Evolutionary conservation across 2,888 invertebrate genomes (phyloP), one percentile per base, ranked within the genome.

Genomic region (Campoplex capitator): DNA sequence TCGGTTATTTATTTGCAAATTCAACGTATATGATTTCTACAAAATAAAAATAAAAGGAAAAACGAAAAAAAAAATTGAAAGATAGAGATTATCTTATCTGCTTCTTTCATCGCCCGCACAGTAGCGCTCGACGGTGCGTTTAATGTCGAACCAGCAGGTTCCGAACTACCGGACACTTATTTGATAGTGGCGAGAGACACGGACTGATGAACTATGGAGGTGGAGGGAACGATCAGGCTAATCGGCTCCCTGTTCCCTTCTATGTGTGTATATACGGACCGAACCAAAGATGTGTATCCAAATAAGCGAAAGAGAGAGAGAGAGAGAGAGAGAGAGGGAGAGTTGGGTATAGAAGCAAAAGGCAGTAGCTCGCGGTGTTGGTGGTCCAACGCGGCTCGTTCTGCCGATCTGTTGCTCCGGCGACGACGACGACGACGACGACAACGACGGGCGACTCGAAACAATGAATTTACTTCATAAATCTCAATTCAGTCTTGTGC

Each of bases 381-480:
- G 94, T 94, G 94, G 94, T 93, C 93, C 92, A 88, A 75, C 82
- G 74, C 62, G 68, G 58, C 38, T 62, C 65, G 56, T 51, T 79
- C 78, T 28, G 67, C 71, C 73, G 62, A 77, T 80, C 80, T 70
- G 67, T 56, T 74, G 67, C 75, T 87, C 62, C 28, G 67, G 32
- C 81, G 67, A 56, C 58, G 56, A 56, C 58, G 56, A n/a, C 74
- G 54, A 51, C 65, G 78, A 79, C 74, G 79, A 77, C 84, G 84
- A 81, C 89, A 88, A 86, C 88, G 83, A 89, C 89, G 90, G 88
- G 89, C 58, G 89, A 92, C 91, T 92, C 92, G 91, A 93, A 93
- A 94, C 94, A 94, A 94, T 93, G 93, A 94, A 94, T 94, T 94
- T 94, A 93, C 93, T 94, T 94, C 94, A 94, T 94, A 94, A 94